Conservation (phyloP, 2,113 vertebrate genomes). For the Oxyura jamaicensis region DNA sequence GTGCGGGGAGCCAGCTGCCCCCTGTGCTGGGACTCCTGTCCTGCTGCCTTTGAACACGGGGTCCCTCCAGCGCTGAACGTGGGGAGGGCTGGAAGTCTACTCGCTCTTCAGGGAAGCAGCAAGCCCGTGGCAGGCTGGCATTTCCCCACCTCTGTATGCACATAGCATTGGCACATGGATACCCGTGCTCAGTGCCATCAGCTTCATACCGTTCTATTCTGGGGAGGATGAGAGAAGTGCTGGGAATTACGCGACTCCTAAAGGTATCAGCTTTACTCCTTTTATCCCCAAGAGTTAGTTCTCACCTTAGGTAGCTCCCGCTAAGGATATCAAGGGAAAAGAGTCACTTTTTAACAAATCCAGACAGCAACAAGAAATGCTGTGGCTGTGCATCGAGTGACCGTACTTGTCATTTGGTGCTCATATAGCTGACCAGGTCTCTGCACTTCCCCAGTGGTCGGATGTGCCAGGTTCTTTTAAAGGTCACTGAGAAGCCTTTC, state of each 20-base stretch:
- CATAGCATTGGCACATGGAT: background rate
- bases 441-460: background rate
- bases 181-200: background rate
- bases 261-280: background rate
- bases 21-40: background rate
- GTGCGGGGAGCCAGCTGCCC: background rate
- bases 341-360: background rate
- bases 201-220: conserved; percentile 45
- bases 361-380: background rate
- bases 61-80: background rate
- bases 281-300: background rate
- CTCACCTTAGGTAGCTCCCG: background rate
- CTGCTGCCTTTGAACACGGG: background rate
- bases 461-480: background rate
- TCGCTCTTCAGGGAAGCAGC: background rate
- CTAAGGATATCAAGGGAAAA: background rate
- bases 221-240: conserved; percentile 12
- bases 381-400: background rate
- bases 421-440: background rate
- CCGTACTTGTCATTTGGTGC: background rate
- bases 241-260: background rate
- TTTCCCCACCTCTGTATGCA: background rate
- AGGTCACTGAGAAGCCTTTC: conserved; percentile 17
- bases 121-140: background rate
- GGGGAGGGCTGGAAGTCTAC: background rate